phyloP scores from a whole-genome alignment of 2,797 vertebrate species.

The Hippocampus kuda region DNA sequence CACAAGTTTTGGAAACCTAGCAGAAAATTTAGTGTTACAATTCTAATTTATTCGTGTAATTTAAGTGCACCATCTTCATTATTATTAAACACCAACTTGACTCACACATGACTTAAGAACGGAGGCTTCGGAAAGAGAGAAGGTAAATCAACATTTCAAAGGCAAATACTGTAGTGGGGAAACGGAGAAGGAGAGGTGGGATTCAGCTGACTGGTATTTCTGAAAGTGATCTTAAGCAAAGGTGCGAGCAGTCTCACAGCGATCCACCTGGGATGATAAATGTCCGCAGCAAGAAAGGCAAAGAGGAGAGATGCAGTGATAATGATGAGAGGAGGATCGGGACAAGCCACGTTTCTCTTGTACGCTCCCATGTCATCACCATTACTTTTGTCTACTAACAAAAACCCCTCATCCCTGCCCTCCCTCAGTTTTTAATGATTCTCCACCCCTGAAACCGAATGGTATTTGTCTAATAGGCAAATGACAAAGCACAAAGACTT shows the following conservation, averaged over 20 bases:
- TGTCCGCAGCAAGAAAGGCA: slow-evolving; percentile 22
- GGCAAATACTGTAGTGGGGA: not conserved
- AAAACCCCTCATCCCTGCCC: slow-evolving; percentile 13
- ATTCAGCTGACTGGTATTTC: slow-evolving; percentile 10
- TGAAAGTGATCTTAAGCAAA: slow-evolving; percentile 35
- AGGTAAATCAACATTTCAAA: slow-evolving; percentile 18
- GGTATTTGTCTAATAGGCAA: slow-evolving; percentile 52
- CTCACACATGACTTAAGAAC: slow-evolving; percentile 3
- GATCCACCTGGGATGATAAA: slow-evolving; percentile 24
- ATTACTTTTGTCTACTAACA: slow-evolving; percentile 23
- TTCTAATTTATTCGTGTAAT: not conserved
- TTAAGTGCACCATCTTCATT: not conserved
- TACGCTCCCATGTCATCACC: slow-evolving; percentile 44
- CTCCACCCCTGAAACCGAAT: slow-evolving; percentile 49
- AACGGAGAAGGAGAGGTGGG: slow-evolving; percentile 1
- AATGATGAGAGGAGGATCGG: slow-evolving; percentile 19
- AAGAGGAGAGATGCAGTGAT: slow-evolving; percentile 19
- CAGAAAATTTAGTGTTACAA: not conserved
- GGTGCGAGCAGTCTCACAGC: slow-evolving; percentile 25
- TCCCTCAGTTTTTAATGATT: slow-evolving; percentile 53
- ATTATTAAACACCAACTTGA: not conserved
- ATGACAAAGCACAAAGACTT: slow-evolving; percentile 70
- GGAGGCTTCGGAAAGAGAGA: not conserved
- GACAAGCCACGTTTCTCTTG: slow-evolving; percentile 20
- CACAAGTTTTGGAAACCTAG: not conserved